Conservation (phyloP, 2,113 vertebrate genomes). For the Apistogramma diplotaenia region DNA sequence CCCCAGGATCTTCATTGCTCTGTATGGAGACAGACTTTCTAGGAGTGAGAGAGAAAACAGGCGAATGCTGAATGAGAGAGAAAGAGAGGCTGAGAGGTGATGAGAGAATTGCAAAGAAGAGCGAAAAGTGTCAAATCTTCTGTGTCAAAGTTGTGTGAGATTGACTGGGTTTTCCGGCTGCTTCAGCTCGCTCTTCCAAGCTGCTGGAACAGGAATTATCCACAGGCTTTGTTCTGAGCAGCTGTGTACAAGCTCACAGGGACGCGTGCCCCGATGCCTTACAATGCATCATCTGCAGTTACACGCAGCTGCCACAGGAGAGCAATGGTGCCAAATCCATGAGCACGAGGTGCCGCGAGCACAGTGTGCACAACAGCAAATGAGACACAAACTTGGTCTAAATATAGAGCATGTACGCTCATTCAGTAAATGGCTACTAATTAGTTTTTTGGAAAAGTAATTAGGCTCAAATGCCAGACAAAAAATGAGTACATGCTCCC, state of each 20-base stretch:
- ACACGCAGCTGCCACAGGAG: slow-evolving; percentile 9
- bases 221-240: slow-evolving; percentile 26
- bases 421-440: slow-evolving; percentile 40
- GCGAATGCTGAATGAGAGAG: not conserved
- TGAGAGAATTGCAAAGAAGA: not conserved
- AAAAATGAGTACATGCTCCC: slow-evolving; percentile 13
- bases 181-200: slow-evolving; percentile 1
- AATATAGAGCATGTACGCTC: slow-evolving; percentile 37
- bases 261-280: not conserved
- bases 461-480: slow-evolving; percentile 52
- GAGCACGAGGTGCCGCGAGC: not conserved
- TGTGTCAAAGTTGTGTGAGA: not conserved
- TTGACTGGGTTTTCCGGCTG: not conserved
- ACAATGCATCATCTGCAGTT: slow-evolving; percentile 10
- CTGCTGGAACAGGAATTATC: slow-evolving; percentile 21
- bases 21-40: not conserved
- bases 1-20: not conserved
- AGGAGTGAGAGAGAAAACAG: not conserved
- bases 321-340: slow-evolving; percentile 50
- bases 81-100: not conserved
- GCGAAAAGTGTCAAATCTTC: slow-evolving; percentile 9
- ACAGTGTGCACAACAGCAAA: not conserved
- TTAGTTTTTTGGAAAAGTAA: slow-evolving; percentile 55
- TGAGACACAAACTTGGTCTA: slow-evolving; percentile 31
- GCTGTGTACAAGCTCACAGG: slow-evolving; percentile 26